Evolutionary conservation across 2,797 vertebrate species (phyloP), one percentile per base, ranked within the genome.

Genomic region (Sebastes itinus): DNA sequence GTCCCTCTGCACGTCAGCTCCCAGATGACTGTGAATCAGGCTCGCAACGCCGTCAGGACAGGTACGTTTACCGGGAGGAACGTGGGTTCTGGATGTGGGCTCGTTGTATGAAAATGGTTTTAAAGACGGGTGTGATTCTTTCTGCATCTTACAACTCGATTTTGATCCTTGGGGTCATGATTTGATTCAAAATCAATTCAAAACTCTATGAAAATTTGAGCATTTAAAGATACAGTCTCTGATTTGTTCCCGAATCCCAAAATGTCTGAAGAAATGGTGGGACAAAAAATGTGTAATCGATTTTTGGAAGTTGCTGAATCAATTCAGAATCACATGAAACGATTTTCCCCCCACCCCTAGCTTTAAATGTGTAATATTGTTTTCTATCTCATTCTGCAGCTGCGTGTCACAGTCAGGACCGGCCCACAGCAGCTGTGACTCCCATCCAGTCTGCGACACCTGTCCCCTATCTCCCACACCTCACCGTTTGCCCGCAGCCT

Each of bases 21-120:
- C 46, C 98, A 99, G 94, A 99, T 99, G 98, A 99, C 98, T 0
- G 98, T 99, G 78, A 99, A 97, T 92, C 98, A 99, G 93, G 98
- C 99, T 72, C 98, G 98, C 83, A 99, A 95, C 22, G 97, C 97
- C 2, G 98, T 96, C 87, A 94, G 98, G 91, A 99, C 98, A 95
- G 99, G 99, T 99, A 94, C 56, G 28, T 18, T 5, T n/a, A 18
- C 28, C 14, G 11, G 2, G 6, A 13, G 3, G 3, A 1, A 13
- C 28, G 16, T 2, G 20, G 6, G 23, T 1, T 61, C 33, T 7
- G 10, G 10, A 13, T 18, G 54, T 4, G 8, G 11, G 18, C 4
- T 9, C 7, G 4, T 42, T 27, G 13, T 11, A 5, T 33, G 11
- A 64, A 28, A 28, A 2, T 0, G 0, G 2, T 1, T 23, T 59